Evolutionary conservation across 2,888 invertebrate genomes (phyloP), one percentile per base, ranked within the genome.

Genomic region (Caenorhabditis afra): DNA sequence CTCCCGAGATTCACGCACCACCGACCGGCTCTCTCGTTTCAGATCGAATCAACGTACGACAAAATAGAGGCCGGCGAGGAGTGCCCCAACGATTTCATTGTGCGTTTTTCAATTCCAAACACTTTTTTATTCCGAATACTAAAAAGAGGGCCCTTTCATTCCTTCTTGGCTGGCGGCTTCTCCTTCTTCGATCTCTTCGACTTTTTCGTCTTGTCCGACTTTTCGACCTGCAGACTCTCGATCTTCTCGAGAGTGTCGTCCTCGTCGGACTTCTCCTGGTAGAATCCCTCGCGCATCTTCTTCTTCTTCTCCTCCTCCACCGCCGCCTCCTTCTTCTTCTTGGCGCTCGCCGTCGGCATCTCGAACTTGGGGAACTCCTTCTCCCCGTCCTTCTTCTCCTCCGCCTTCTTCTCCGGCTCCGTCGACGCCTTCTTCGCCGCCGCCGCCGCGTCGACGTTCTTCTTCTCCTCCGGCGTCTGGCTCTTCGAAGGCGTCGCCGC

Each of bases 31-130:
- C 29, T 16, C 14, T 39, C 11, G 23, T 75, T 85, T 35, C 67
- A 89, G 89, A 84, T 89, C 41, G 89, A 88, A 79, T 81, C 86
- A 12, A 83, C 88, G 11, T 89, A 89, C 79, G 84, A 85, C 62
- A 70, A 65, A 81, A 67, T 73, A 47, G 79, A 79, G 12, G 67
- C 77, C 23, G 75, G 73, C 29, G 37, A 68, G 14, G 83, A 87
- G 52, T 88, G 88, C 62, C 88, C 88, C 16, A 88, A 87, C 68
- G 88, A 88, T 77, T 88, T 82, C 78, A 70, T 88, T 67, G 88
- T 88, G n/a, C 67, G 85, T 83, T 75, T 59, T 18, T 29, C 7
- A 3, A 29, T 58, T 45, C 37, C 12, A 16, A 52, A 0, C 52
- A 52, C 14, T 52, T 29, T 16, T n/a, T 35, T 12, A 55, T 55